phyloP scores from a whole-genome alignment of 2,888 invertebrate species.

The Chloromyia formosa region DNA sequence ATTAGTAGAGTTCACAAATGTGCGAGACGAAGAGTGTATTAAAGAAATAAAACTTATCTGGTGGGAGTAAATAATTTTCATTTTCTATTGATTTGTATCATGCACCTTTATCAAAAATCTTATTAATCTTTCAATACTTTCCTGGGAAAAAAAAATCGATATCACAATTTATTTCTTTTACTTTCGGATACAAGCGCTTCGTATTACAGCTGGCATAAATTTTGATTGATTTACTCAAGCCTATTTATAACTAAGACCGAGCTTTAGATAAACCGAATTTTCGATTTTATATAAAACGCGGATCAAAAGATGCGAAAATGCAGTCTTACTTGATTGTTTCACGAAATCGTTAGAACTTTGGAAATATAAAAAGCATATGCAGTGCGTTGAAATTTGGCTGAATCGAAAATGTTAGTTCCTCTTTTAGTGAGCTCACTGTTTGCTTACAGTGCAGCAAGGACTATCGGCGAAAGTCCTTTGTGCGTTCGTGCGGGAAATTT shows the following conservation, averaged over 20 bases:
- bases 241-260: constrained; percentile 14
- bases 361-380: no score
- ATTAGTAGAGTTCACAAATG: no score
- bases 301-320: background rate
- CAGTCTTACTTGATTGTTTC: background rate
- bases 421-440: constrained; percentile 5
- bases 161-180: background rate
- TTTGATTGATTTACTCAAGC: constrained; percentile 24
- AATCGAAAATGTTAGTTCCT: background rate
- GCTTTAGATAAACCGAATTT: constrained; percentile 6
- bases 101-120: background rate
- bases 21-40: no score
- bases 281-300: constrained; percentile 16
- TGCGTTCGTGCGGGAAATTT: background rate
- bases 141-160: constrained; percentile 1
- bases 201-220: background rate
- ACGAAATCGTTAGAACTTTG: no score
- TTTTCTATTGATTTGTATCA: no score
- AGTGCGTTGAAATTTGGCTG: background rate
- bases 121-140: background rate
- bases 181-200: background rate
- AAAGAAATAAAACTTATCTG: no score
- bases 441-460: background rate
- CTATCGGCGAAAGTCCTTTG: background rate
- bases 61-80: no score